Percentiles rank a stretch among this genome's conserved stretches.
Evolutionary conservation across 2,797 vertebrate species (phyloP).

Genomic region (Xerus rutilus): DNA sequence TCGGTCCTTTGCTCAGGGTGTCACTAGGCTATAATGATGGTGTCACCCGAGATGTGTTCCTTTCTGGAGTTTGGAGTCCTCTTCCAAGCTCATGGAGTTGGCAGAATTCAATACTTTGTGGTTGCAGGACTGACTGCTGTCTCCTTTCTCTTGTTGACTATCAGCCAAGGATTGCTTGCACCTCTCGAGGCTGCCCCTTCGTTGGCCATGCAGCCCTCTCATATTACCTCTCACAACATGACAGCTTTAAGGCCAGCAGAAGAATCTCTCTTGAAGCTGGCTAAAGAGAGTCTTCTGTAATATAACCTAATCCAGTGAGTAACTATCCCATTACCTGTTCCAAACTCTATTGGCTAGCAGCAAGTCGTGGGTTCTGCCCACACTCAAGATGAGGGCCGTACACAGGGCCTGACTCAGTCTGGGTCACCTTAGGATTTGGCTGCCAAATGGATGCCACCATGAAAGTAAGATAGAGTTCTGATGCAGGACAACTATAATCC

Average conservation of each 20-base stretch:
- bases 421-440: background rate
- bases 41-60: background rate
- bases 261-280: background rate
- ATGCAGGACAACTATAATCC: background rate
- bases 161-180: background rate
- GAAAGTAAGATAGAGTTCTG: background rate
- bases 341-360: background rate
- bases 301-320: background rate
- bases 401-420: background rate
- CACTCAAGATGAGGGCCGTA: background rate
- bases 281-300: background rate
- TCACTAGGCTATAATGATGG: background rate
- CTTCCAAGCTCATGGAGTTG: background rate
- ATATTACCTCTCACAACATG: background rate
- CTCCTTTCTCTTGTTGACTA: background rate
- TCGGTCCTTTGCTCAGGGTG: background rate
- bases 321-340: background rate
- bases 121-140: background rate
- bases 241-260: background rate
- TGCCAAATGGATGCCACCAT: background rate
- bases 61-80: background rate
- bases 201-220: background rate
- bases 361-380: background rate
- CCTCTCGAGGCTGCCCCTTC: background rate
- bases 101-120: background rate